Evolutionary conservation across 1,140 invertebrate species (phyloP).

Genomic region (Mercenaria mercenaria): DNA sequence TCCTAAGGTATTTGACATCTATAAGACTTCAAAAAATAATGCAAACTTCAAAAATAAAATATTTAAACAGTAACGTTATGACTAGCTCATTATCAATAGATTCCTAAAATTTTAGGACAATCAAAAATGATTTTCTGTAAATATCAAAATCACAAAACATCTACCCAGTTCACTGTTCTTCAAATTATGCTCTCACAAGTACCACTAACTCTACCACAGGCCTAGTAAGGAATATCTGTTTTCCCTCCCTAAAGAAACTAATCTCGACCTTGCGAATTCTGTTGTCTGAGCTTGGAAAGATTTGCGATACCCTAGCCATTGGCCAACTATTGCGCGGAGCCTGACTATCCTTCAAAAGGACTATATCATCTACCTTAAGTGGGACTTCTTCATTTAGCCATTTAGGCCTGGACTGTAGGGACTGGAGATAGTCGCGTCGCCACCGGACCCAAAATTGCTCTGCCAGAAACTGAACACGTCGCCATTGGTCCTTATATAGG

Average conservation of each 20-base stretch:
- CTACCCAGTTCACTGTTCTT: too few species aligned
- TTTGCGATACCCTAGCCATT: neutral
- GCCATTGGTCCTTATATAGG: slow-evolving; percentile 4
- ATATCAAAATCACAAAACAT: too few species aligned
- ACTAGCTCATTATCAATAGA: too few species aligned
- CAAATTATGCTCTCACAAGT: neutral
- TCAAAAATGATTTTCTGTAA: too few species aligned
- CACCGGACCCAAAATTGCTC: slow-evolving; percentile 31
- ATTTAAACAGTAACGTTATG: too few species aligned
- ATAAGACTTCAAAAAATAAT: too few species aligned
- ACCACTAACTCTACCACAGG: neutral
- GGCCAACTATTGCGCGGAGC: neutral
- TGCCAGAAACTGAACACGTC: slow-evolving; percentile 42
- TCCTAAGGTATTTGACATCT: too few species aligned
- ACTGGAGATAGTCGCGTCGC: slow-evolving; percentile 34
- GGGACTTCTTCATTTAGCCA: neutral
- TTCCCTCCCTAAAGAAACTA: neutral
- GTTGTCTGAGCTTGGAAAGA: neutral
- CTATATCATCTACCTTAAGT: neutral
- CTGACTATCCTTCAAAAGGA: neutral
- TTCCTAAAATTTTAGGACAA: too few species aligned
- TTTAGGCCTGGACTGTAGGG: slow-evolving; percentile 19
- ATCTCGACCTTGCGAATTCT: slow-evolving; percentile 9
- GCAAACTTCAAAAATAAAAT: too few species aligned
- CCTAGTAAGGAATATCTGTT: neutral